Evolutionary conservation across 1,140 invertebrate species (phyloP), one percentile per base, ranked within the genome.

Genomic region (Portunus trituberculatus): DNA sequence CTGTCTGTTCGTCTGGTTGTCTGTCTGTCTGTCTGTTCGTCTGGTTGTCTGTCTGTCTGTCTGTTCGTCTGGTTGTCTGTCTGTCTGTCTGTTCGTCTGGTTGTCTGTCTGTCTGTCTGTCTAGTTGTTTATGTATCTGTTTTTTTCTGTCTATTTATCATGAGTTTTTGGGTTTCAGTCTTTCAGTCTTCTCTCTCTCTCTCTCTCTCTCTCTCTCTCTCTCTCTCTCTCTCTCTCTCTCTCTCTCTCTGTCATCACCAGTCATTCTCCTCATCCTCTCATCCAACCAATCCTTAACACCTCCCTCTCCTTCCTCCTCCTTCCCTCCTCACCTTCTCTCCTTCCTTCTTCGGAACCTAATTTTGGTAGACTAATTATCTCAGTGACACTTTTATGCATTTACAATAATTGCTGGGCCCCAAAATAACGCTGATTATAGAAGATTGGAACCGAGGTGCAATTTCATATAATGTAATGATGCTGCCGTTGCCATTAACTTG

Each of bases 311-410:
- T n/a, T 76, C 67, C 20, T n/a, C n/a, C n/a, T 76, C 67, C 67
- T n/a, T 76, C 67, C 67, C n/a, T 20, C 25, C 20, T n/a, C n/a
- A 25, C 8, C n/a, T 76, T n/a, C 67, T n/a, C 67, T n/a, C n/a
- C 67, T 20, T n/a, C 67, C 67, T 76, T 20, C 20, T n/a, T n/a
- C 8, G 20, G 67, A n/a, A 20, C 67, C 67, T 76, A 76, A 76
- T 76, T 76, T n/a, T 76, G 67, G 67, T 76, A 76, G 67, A 76
- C 67, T 76, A 76, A 76, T 76, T 76, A 76, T 76, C 67, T 76
- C 67, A 76, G 67, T n/a, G 67, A 76, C 67, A 76, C 67, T 76
- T 76, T 76, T 76, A 76, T 76, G 67, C 67, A 1, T 76, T 76
- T 76, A 76, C 67, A 76, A 76, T 76, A 76, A 76, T 76, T 76